Evolutionary conservation across 2,888 invertebrate species (phyloP).

Genomic region (Spilosoma lubricipeda): DNA sequence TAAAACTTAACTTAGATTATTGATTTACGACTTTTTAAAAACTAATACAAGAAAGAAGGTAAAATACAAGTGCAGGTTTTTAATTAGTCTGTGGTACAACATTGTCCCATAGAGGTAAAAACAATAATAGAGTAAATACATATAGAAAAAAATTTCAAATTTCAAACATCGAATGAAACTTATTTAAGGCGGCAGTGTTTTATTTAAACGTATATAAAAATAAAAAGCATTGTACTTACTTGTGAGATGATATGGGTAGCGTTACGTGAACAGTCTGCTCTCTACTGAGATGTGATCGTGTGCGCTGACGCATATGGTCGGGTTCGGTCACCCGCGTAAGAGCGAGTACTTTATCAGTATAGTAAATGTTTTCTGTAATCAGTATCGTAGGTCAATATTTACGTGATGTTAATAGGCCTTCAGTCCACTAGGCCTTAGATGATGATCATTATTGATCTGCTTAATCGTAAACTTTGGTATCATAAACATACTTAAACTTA

Average conservation of each 20-base stretch:
- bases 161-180: not conserved
- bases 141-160: not conserved
- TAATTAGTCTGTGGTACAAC: not conserved
- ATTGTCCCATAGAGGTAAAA: too few species aligned
- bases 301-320: conserved; percentile 21
- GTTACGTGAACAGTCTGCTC: conserved; percentile 38
- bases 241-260: conserved; percentile 55
- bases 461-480: not conserved
- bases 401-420: conserved; percentile 19
- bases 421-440: not conserved
- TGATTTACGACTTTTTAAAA: not conserved
- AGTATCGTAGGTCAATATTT: conserved; percentile 40
- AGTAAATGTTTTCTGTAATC: too few species aligned
- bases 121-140: not conserved
- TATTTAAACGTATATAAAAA: not conserved
- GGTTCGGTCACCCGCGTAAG: conserved; percentile 12
- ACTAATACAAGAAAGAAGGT: not conserved
- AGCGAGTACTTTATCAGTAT: conserved; percentile 34
- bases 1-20: not conserved
- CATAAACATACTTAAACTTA: not conserved
- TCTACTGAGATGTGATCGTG: conserved; percentile 38
- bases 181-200: not conserved
- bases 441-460: not conserved
- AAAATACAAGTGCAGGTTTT: not conserved
- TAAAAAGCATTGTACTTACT: conserved; percentile 50